Conservation (phyloP, 2,888 invertebrate species). For the Odontomyia ornata region DNA sequence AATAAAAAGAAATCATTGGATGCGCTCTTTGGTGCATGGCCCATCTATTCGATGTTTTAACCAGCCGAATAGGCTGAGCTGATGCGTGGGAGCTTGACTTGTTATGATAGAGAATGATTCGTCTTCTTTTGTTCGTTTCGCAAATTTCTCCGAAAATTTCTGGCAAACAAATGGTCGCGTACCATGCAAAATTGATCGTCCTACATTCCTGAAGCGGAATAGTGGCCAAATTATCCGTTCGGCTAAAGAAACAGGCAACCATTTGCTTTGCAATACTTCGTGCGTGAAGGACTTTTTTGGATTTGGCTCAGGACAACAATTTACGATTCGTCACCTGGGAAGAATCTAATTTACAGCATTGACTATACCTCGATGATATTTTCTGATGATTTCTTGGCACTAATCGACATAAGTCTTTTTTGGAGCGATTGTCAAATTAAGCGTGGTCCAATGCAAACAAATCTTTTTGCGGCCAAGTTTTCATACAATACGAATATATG, state of each 20-base stretch:
- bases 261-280: constrained; percentile 50
- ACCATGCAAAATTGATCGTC: constrained; percentile 51
- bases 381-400: constrained; percentile 27
- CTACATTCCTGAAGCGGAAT: constrained; percentile 46
- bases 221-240: constrained; percentile 24
- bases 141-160: constrained; percentile 49
- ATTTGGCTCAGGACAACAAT: constrained; percentile 46
- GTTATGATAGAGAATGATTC: constrained; percentile 48
- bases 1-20: constrained; percentile 26
- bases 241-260: constrained; percentile 47
- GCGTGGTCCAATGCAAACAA: neutral
- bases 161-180: constrained; percentile 44
- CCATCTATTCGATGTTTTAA: constrained; percentile 28
- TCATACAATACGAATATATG: neutral
- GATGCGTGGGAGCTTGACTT: constrained; percentile 43
- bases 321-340: constrained; percentile 30
- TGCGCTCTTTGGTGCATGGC: constrained; percentile 10
- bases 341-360: constrained; percentile 22
- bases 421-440: neutral
- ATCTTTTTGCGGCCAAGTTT: neutral
- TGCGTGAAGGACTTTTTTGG: constrained; percentile 48
- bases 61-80: neutral
- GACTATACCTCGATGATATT: constrained; percentile 28
- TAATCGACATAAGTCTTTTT: neutral
- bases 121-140: constrained; percentile 46